These are phyloP conservation scores for Lagenorhynchus albirostris DNA, from an alignment of 2,113 vertebrate species.

Conservation along the genomic window DNA sequence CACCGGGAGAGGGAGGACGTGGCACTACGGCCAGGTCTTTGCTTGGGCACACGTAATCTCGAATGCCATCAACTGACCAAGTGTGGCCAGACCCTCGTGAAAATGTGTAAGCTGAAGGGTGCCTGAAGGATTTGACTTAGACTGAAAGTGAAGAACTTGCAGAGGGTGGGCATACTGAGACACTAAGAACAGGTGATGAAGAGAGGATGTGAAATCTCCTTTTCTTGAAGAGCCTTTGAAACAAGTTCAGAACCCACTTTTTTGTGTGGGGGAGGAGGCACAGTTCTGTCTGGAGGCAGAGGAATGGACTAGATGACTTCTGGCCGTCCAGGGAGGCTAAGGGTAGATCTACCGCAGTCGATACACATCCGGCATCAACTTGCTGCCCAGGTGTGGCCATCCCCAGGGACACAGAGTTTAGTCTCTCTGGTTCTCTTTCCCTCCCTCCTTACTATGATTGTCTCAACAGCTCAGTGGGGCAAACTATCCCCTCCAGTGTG, in stretches of 20 bases:
- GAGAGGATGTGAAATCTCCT: constrained; percentile 18
- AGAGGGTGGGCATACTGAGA: constrained; percentile 37
- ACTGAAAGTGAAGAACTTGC: background rate
- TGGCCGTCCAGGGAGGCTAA: background rate
- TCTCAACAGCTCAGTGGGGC: background rate
- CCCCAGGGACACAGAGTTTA: background rate
- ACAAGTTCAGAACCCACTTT: constrained; percentile 15
- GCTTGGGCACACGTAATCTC: too few relatives aligned
- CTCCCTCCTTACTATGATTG: background rate
- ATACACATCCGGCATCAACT: rapidly evolving
- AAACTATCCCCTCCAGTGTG: background rate
- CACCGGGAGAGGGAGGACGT: rapidly evolving
- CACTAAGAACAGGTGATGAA: constrained; percentile 36
- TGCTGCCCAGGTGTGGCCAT: background rate
- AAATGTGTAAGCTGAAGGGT: background rate
- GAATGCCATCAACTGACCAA: background rate
- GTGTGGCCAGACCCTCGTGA: background rate
- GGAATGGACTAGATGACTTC: background rate
- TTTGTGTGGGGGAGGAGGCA: constrained; percentile 32
- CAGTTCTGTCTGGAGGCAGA: constrained; percentile 12
- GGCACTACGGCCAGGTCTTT: background rate
- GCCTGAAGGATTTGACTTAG: background rate
- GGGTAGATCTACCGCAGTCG: background rate
- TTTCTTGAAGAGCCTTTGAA: constrained; percentile 5
- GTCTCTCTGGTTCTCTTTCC: background rate